A percentile compares a stretch with the other conserved stretches of the same genome.
These are phyloP conservation scores for Drosophila tropicalis DNA, from an alignment of 1,140 invertebrate genomes.

Conservation along the genomic window DNA sequence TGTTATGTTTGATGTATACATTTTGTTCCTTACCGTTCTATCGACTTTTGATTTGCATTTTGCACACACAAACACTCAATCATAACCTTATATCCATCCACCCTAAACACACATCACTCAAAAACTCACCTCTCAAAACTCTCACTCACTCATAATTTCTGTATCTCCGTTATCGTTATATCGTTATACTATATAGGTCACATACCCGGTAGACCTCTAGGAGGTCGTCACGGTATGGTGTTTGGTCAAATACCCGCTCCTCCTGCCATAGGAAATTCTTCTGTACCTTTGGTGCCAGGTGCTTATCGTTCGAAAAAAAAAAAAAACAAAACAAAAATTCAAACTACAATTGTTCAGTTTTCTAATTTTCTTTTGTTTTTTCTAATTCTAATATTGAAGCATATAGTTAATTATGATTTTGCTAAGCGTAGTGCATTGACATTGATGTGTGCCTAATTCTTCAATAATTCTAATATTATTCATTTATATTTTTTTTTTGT, in stretches of 20 bases:
- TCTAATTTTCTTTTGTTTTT: slow-evolving; percentile 31
- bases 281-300: slow-evolving; percentile 85
- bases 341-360: slow-evolving; percentile 35
- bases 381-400: slow-evolving; percentile 59
- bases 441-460: slow-evolving; percentile 63
- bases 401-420: slow-evolving; percentile 56
- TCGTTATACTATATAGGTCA: slow-evolving; percentile 84
- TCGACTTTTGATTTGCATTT: slow-evolving; percentile 38
- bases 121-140: slow-evolving; percentile 55
- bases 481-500: slow-evolving; percentile 20
- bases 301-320: slow-evolving; percentile 80
- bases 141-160: slow-evolving; percentile 68
- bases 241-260: slow-evolving; percentile 86
- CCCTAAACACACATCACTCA: slow-evolving; percentile 16
- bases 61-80: slow-evolving; percentile 26
- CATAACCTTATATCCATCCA: neutral
- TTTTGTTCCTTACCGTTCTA: slow-evolving; percentile 8
- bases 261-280: slow-evolving; percentile 86
- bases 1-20: slow-evolving; percentile 29
- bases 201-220: slow-evolving; percentile 87
- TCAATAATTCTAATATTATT: slow-evolving; percentile 32
- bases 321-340: slow-evolving; percentile 40
- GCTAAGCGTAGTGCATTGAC: slow-evolving; percentile 70
- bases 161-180: slow-evolving; percentile 75
- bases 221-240: slow-evolving; percentile 88